A percentile compares a stretch with the other conserved stretches of the same genome.
Conservation (phyloP, 2,113 vertebrate genomes). For the Alexandromys fortis region DNA sequence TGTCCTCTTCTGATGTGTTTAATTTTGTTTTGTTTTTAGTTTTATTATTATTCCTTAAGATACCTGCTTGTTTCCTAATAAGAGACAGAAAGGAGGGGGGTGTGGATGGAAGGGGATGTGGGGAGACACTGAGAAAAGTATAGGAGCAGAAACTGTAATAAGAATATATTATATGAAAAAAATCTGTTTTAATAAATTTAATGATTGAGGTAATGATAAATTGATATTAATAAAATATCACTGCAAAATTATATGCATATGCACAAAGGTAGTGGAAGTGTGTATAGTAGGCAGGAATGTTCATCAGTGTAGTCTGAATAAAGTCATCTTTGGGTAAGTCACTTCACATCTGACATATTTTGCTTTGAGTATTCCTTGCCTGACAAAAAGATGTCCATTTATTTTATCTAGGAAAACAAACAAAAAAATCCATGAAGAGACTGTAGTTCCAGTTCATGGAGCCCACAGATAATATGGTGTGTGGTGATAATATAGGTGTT, state of each 20-base stretch:
- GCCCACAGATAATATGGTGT: not conserved
- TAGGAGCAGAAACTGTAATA: not conserved
- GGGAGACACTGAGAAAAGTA: not conserved
- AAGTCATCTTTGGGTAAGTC: not conserved
- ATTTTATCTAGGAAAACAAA: constrained; percentile 7
- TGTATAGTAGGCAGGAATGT: not conserved
- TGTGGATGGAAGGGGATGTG: too few species aligned
- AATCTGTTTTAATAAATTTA: not conserved
- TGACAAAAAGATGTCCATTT: not conserved
- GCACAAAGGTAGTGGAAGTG: not conserved
- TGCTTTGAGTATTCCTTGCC: not conserved
- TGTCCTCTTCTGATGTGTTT: not conserved
- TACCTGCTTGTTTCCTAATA: not conserved
- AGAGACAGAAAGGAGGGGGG: not conserved
- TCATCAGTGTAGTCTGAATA: not conserved
- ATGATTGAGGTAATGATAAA: too few species aligned
- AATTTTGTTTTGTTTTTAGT: not conserved
- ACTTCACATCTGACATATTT: not conserved
- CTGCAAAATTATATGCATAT: not conserved
- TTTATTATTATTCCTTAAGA: not conserved
- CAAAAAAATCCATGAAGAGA: not conserved
- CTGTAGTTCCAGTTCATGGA: not conserved
- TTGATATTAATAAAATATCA: not conserved
- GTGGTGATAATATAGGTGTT: not conserved
- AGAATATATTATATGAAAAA: not conserved